Conservation (phyloP, 2,797 vertebrate species). For the Ptychadena robeensis region DNA sequence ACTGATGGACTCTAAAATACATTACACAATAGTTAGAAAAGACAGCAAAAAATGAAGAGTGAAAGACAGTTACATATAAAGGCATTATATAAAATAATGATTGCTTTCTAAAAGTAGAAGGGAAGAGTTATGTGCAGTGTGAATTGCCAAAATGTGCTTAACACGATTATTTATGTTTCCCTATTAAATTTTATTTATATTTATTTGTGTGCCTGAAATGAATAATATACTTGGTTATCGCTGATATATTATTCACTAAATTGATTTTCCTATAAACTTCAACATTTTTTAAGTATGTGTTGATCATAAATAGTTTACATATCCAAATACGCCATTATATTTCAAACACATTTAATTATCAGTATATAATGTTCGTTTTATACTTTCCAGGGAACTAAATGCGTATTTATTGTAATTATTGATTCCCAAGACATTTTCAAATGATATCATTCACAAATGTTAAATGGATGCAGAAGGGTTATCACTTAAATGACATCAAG, state of each 20-base stretch:
- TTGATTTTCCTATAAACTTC: not conserved
- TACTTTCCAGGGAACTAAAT: too few species aligned
- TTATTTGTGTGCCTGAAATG: conserved; percentile 1
- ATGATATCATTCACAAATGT: too few species aligned
- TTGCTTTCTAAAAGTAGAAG: conserved; percentile 5
- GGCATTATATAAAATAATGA: conserved; percentile 6
- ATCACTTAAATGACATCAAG: too few species aligned
- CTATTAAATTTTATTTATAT: not conserved
- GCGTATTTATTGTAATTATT: too few species aligned
- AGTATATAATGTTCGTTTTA: too few species aligned
- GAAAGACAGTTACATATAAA: conserved; percentile 28
- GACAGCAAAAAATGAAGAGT: conserved; percentile 13
- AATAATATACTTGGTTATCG: not conserved
- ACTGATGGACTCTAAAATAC: conserved; percentile 10
- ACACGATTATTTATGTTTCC: not conserved
- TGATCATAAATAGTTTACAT: conserved; percentile 19
- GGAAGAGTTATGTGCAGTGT: conserved; percentile 12
- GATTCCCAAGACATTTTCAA: too few species aligned
- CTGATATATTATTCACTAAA: not conserved
- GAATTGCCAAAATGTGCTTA: not conserved
- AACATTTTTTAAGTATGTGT: not conserved
- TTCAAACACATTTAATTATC: conserved; percentile 21
- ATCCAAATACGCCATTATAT: conserved; percentile 25
- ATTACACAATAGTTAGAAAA: conserved; percentile 32
- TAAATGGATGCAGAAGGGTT: too few species aligned